Percentiles rank a stretch among this genome's conserved stretches.
Conservation (phyloP, 2,797 vertebrate genomes). For the Sylvia borin region DNA sequence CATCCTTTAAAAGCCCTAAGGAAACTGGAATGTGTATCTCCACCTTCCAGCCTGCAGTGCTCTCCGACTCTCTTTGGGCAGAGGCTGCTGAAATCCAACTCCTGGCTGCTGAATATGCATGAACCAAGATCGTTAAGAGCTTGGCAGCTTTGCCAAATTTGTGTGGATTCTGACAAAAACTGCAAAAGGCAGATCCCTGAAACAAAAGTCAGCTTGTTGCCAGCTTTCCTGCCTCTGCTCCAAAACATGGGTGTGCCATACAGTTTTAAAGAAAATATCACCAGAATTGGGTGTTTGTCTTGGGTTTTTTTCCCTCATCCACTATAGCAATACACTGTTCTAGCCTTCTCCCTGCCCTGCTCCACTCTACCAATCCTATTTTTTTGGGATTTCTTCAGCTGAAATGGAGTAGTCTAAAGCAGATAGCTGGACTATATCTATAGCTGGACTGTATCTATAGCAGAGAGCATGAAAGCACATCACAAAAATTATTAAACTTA, state of each 20-base stretch:
- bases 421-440: not conserved
- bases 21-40: not conserved
- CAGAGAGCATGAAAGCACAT: not conserved
- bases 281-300: not conserved
- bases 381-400: not conserved
- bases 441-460: too few species aligned
- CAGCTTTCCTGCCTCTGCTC: constrained; percentile 16
- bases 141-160: not conserved
- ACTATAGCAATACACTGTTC: not conserved
- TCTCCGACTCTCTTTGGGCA: not conserved
- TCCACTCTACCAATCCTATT: not conserved
- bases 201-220: not conserved
- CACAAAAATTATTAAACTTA: not conserved
- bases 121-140: not conserved
- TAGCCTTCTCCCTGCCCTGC: not conserved
- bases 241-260: not conserved
- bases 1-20: not conserved
- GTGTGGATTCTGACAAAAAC: constrained; percentile 15
- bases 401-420: not conserved
- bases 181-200: not conserved
- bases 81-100: not conserved
- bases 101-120: not conserved
- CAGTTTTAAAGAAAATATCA: not conserved
- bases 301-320: not conserved
- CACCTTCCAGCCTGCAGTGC: not conserved